Conservation (phyloP, 2,113 vertebrate species). For the Osmerus eperlanus region DNA sequence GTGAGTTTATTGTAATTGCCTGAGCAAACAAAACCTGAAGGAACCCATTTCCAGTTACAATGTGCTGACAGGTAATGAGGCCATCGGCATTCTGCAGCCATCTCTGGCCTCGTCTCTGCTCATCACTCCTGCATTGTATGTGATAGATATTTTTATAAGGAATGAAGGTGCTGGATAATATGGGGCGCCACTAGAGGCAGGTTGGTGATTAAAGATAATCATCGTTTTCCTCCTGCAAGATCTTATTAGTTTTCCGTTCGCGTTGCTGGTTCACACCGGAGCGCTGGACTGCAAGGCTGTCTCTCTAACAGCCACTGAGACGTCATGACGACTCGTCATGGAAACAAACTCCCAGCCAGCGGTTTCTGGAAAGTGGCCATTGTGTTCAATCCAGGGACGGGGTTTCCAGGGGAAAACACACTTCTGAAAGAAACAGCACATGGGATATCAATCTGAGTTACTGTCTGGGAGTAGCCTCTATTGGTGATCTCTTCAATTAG, state of each 20-base stretch:
- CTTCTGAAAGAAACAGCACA: conserved; percentile 50
- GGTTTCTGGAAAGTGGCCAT: no score
- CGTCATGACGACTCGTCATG: neutral
- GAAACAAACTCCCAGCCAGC: no score
- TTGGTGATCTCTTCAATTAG: conserved; percentile 48
- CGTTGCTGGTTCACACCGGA: conserved; percentile 89
- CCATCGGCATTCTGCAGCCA: conserved; percentile 95
- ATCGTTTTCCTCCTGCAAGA: conserved; percentile 83
- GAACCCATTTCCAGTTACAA: conserved; percentile 99
- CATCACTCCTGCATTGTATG: conserved; percentile 87
- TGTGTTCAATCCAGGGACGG: no score
- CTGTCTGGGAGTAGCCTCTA: conserved; percentile 46
- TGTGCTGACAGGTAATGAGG: conserved; percentile 99
- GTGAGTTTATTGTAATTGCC: conserved; percentile 99
- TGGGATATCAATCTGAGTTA: conserved; percentile 43
- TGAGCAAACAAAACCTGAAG: conserved; percentile 99
- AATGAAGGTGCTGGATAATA: conserved; percentile 94
- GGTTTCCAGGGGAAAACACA: conserved; percentile 17
- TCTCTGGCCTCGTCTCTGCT: conserved; percentile 75
- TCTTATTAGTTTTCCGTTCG: conserved; percentile 86
- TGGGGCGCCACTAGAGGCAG: conserved; percentile 85
- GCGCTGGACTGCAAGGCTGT: conserved; percentile 56
- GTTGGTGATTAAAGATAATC: conserved; percentile 97
- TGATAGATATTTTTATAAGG: conserved; percentile 97
- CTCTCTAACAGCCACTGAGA: neutral